These are phyloP conservation scores for Blastomussa wellsi DNA, from an alignment of 92 coral and sea anemone genomes.

Conservation along the genomic window DNA sequence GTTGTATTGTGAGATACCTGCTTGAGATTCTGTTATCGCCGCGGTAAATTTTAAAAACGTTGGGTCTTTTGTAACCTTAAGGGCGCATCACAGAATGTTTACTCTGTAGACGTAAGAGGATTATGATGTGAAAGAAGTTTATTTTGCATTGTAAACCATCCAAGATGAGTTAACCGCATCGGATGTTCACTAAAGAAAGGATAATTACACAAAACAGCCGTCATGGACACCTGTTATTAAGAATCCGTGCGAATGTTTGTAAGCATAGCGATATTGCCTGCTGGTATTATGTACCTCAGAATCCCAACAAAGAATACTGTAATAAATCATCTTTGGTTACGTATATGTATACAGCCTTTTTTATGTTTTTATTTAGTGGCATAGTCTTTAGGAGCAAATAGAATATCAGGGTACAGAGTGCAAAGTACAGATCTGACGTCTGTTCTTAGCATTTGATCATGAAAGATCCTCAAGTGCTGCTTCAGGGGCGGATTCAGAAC, in stretches of 20 bases:
- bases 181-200: not conserved
- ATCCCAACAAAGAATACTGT: not conserved
- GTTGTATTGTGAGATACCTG: constrained; percentile 12
- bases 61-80: not conserved
- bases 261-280: not conserved
- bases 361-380: not conserved
- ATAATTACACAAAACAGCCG: not conserved
- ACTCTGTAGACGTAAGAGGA: not conserved
- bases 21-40: not conserved
- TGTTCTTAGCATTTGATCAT: no score
- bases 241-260: not conserved
- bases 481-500: no score
- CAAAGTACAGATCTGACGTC: not conserved
- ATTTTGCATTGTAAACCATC: not conserved
- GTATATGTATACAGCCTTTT: not conserved
- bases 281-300: not conserved
- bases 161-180: not conserved
- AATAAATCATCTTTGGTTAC: constrained; percentile 5
- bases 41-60: not conserved
- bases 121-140: not conserved
- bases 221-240: constrained; percentile 14
- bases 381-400: not conserved
- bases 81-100: not conserved
- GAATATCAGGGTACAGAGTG: not conserved
- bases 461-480: no score